Conservation (phyloP, 2,113 vertebrate species). For the Psammodynastes pulverulentus region DNA sequence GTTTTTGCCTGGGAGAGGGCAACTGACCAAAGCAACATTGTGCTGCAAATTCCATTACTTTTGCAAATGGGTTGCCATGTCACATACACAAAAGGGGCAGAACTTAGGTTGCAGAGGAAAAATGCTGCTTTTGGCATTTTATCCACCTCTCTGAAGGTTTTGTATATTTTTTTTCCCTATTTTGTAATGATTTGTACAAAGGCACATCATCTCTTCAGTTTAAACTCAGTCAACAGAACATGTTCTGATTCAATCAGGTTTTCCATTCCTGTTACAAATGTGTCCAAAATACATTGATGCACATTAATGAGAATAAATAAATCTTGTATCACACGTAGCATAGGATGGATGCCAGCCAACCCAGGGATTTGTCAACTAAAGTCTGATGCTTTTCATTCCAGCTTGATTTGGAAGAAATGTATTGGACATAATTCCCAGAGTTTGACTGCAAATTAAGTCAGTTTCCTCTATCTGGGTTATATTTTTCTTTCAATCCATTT, state of each 20-base stretch:
- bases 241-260: neutral
- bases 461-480: neutral
- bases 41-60: neutral
- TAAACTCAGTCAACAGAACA: neutral
- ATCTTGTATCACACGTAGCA: neutral
- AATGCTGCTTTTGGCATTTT: neutral
- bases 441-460: slow-evolving; percentile 6
- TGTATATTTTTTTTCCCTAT: neutral
- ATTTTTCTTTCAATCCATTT: slow-evolving; percentile 2
- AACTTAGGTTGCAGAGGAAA: neutral
- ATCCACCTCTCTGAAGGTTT: neutral
- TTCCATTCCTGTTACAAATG: neutral
- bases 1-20: neutral
- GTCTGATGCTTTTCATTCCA: neutral
- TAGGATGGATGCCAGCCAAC: neutral
- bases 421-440: neutral
- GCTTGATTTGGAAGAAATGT: neutral
- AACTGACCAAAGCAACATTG: neutral
- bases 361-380: neutral
- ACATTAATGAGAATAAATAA: slow-evolving; percentile 1
- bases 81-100: neutral
- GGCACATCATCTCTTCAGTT: neutral
- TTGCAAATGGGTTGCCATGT: neutral
- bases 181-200: neutral
- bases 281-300: neutral